Percentiles rank a stretch among this genome's conserved stretches.
Conservation (phyloP, 2,888 invertebrate genomes). For the Apamea epomidion region DNA sequence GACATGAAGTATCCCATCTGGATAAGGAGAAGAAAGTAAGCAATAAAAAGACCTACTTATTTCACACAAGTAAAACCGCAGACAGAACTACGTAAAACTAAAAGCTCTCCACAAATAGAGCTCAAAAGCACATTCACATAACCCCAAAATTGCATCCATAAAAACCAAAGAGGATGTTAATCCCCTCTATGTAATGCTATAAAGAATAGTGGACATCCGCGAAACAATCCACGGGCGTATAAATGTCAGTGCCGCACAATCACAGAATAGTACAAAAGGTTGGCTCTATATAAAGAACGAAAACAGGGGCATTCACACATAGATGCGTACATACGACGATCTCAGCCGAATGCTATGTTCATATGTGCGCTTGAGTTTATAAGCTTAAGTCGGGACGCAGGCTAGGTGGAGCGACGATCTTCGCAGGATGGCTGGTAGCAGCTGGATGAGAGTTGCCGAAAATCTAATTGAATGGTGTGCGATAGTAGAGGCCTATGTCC, state of each 20-base stretch:
- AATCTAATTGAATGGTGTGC: too few species aligned
- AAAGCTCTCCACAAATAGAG: conserved; percentile 19
- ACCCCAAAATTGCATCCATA: conserved; percentile 34
- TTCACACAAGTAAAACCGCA: background rate
- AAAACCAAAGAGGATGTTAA: conserved; percentile 45
- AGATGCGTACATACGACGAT: background rate
- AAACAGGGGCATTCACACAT: background rate
- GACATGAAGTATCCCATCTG: background rate
- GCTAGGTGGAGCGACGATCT: too few species aligned
- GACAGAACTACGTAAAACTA: conserved; percentile 20
- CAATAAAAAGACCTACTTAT: conserved; percentile 18
- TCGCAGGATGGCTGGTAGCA: too few species aligned
- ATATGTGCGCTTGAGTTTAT: background rate
- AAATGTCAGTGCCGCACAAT: conserved; percentile 15
- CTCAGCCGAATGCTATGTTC: background rate
- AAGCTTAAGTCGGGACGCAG: too few species aligned
- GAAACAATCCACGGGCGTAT: conserved; percentile 36
- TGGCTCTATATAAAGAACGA: background rate
- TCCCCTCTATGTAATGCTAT: conserved; percentile 20
- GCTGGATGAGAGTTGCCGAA: too few species aligned
- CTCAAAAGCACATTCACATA: conserved; percentile 15
- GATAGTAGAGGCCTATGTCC: too few species aligned
- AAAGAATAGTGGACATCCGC: conserved; percentile 41
- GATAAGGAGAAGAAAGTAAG: background rate
- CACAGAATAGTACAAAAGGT: conserved; percentile 18